Percentiles rank a stretch among this genome's conserved stretches.
These are phyloP conservation scores for Heteromurus nitidus DNA, from an alignment of 2,888 invertebrate genomes.

Conservation along the genomic window DNA sequence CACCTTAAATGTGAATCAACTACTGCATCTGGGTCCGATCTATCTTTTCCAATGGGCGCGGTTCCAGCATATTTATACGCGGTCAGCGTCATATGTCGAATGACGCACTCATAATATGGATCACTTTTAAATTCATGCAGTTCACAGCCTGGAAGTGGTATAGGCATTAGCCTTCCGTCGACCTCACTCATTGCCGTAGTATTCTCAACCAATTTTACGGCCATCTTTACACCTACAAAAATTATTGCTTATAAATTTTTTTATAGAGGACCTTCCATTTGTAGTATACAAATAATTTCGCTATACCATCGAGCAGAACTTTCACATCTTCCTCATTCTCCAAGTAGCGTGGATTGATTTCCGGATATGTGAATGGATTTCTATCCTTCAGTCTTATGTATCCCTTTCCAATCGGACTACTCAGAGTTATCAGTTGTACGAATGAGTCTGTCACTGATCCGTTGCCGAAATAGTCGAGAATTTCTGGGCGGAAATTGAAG, in stretches of 20 bases:
- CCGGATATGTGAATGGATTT: slow-evolving; percentile 56
- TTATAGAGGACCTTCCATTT: too few species aligned
- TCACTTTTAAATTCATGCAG: slow-evolving; percentile 62
- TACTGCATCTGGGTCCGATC: slow-evolving; percentile 62
- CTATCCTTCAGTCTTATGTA: slow-evolving; percentile 51
- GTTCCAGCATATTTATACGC: slow-evolving; percentile 69
- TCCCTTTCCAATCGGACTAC: slow-evolving; percentile 62
- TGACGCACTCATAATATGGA: slow-evolving; percentile 67
- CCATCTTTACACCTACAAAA: slow-evolving; percentile 61
- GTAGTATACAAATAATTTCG: too few species aligned
- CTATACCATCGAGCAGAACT: slow-evolving; percentile 65
- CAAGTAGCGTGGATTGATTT: slow-evolving; percentile 69
- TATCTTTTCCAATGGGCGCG: slow-evolving; percentile 66
- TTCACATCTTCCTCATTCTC: slow-evolving; percentile 61
- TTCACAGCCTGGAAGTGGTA: slow-evolving; percentile 67
- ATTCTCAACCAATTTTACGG: slow-evolving; percentile 66
- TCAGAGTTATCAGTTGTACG: slow-evolving; percentile 65
- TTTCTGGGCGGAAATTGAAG: slow-evolving; percentile 63
- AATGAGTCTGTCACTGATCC: slow-evolving; percentile 62
- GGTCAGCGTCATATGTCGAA: slow-evolving; percentile 63
- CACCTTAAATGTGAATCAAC: slow-evolving; percentile 69
- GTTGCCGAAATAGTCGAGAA: slow-evolving; percentile 36
- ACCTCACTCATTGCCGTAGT: slow-evolving; percentile 67
- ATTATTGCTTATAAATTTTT: too few species aligned
- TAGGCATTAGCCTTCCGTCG: slow-evolving; percentile 61